A percentile compares a stretch with the other conserved stretches of the same genome.
Evolutionary conservation across 2,888 invertebrate species (phyloP).

Genomic region (Orthosia gothica): DNA sequence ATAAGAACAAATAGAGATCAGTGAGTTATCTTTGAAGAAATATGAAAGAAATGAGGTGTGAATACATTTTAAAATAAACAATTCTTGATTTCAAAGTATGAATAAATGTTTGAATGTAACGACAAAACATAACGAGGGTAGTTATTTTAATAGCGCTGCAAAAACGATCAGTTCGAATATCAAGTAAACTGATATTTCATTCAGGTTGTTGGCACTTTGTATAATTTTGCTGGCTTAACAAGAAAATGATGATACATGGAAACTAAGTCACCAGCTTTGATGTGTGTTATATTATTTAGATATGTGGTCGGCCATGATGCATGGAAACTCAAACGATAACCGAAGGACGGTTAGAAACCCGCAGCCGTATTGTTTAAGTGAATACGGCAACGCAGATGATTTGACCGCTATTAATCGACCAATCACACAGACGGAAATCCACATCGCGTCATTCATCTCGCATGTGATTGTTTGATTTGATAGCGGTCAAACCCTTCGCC

Average conservation of each 20-base stretch:
- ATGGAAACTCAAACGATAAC: slow-evolving; percentile 1
- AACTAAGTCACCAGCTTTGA: neutral
- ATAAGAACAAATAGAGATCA: neutral
- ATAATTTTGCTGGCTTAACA: neutral
- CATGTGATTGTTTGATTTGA: too few species aligned
- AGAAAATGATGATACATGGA: neutral
- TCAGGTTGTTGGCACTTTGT: too few species aligned
- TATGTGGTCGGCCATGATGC: neutral
- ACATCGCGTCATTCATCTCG: too few species aligned
- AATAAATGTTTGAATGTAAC: slow-evolving; percentile 2
- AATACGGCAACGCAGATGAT: too few species aligned
- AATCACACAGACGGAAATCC: too few species aligned
- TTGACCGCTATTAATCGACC: too few species aligned
- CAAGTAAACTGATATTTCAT: neutral
- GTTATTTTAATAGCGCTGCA: neutral
- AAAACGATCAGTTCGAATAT: neutral
- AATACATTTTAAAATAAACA: neutral
- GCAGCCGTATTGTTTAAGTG: too few species aligned
- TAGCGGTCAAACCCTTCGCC: too few species aligned
- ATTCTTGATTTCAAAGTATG: neutral
- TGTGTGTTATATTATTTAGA: neutral
- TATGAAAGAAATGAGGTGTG: slow-evolving; percentile 1
- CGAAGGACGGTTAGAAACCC: neutral
- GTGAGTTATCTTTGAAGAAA: neutral
- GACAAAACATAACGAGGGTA: neutral